These are phyloP conservation scores for Chitala chitala DNA, from an alignment of 2,113 vertebrate genomes.

Conservation along the genomic window DNA sequence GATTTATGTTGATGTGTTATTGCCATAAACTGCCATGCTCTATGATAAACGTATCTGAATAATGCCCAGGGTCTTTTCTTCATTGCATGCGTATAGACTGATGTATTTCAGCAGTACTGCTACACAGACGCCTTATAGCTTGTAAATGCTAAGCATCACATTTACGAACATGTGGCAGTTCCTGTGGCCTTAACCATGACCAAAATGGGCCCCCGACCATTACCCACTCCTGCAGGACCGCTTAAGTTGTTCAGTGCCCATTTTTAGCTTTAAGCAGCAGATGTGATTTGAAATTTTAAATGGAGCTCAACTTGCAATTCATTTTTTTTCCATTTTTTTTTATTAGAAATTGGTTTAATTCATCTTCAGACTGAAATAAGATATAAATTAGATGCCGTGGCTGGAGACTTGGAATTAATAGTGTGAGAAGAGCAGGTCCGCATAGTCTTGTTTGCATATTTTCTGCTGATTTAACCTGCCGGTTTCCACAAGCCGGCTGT, in stretches of 20 bases:
- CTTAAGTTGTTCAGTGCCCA: not conserved
- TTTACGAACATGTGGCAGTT: too few relatives aligned
- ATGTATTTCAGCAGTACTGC: too few relatives aligned
- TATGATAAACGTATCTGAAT: too few relatives aligned
- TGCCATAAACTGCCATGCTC: too few relatives aligned
- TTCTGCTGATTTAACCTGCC: not conserved
- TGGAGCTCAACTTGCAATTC: not conserved
- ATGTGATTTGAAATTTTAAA: not conserved
- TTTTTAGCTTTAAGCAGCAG: not conserved
- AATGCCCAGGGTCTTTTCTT: too few relatives aligned
- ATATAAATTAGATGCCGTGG: conserved; percentile 6
- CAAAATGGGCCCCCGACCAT: not conserved
- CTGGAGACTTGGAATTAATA: conserved; percentile 13
- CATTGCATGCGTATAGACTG: too few relatives aligned
- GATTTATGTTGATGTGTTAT: too few relatives aligned
- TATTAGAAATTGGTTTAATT: conserved; percentile 4
- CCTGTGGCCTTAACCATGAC: not conserved
- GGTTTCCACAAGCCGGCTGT: not conserved
- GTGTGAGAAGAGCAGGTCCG: not conserved
- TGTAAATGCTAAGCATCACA: too few relatives aligned
- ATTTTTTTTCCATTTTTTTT: too few relatives aligned
- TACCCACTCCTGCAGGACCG: too few relatives aligned
- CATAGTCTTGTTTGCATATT: conserved; percentile 15
- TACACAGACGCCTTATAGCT: too few relatives aligned
- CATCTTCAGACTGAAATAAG: not conserved